Base-by-base conservation (phyloP, 2,113 vertebrate genomes). In the Delphinus delphis region DNA sequence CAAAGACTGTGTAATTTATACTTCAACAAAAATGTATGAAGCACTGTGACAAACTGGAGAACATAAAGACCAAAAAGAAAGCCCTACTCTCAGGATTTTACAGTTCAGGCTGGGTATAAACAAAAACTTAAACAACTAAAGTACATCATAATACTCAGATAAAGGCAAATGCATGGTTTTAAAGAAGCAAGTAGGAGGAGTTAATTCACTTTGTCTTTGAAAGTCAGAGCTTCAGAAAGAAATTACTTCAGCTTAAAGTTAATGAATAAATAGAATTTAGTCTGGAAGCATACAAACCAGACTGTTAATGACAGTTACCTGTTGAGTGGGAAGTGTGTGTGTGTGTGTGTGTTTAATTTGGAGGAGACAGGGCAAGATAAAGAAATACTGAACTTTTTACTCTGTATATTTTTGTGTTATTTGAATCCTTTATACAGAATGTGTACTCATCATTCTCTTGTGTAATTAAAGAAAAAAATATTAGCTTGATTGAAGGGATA, bases 31-130 rank as follows among this genome's bases (percentile, higher is more conserved):
- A 95, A 80, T 87, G 38, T 79, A 25, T 47, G 8, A 87, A 93
- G 13, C 36, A 82, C 18, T 79, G 12, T 94, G 80, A 90, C n/a
- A 90, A 94, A 71, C 63, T 5, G 0, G 9, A 33, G 36, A 86
- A 74, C 55, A 33, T 55, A 93, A 89, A 81, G 44, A 77, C 74
- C 94, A 73, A 74, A 82, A 82, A 70, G 18, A 74, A 96, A 94
- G 1, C 6, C 12, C 31, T 13, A 31, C 36, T 96, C 23, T 82
- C 25, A 71, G 74, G 13, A n/a, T 82, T 73, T 96, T 71, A 60
- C 25, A 53, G 15, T 87, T 83, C 21, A 63, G 41, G 12, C 21
- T 94, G 68, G 13, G 18, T 86, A 6, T 90, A 93, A 89, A 76
- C 47, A 58, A 63, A 95, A 87, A 68, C 5, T 65, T 65, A 73